A percentile compares a stretch with the other conserved stretches of the same genome.
phyloP scores from a whole-genome alignment of 2,113 vertebrate species.

The Ovis canadensis region DNA sequence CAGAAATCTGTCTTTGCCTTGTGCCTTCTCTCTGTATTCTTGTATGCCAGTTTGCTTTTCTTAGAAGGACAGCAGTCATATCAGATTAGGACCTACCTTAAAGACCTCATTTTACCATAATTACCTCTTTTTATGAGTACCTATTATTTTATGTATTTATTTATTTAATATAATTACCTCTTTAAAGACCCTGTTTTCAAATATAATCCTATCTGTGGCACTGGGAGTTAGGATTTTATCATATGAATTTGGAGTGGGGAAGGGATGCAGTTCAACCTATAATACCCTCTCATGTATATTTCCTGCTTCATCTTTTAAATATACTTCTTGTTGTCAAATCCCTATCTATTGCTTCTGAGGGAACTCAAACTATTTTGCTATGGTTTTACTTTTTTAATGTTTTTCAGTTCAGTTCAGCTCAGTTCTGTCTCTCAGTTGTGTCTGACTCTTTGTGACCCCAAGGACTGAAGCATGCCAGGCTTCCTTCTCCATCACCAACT shows the following conservation, averaged over 20 bases:
- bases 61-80: not conserved
- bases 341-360: not conserved
- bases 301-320: not conserved
- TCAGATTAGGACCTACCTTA: too few species aligned
- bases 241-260: rapidly evolving
- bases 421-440: not conserved
- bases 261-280: not conserved
- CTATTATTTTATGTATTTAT: too few species aligned
- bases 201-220: not conserved
- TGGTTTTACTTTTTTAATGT: not conserved
- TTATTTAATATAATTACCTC: too few species aligned
- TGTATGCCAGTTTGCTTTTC: not conserved
- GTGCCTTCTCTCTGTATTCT: not conserved
- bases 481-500: not conserved
- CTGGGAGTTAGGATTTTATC: not conserved
- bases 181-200: not conserved
- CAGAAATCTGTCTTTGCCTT: rapidly evolving
- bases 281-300: not conserved
- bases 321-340: not conserved
- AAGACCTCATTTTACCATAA: not conserved
- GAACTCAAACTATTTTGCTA: not conserved
- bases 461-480: not conserved
- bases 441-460: not conserved
- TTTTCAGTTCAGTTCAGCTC: not conserved
- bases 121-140: not conserved